These are phyloP conservation scores for Rachycentron canadum DNA, from an alignment of 2,797 vertebrate genomes.

Conservation along the genomic window DNA sequence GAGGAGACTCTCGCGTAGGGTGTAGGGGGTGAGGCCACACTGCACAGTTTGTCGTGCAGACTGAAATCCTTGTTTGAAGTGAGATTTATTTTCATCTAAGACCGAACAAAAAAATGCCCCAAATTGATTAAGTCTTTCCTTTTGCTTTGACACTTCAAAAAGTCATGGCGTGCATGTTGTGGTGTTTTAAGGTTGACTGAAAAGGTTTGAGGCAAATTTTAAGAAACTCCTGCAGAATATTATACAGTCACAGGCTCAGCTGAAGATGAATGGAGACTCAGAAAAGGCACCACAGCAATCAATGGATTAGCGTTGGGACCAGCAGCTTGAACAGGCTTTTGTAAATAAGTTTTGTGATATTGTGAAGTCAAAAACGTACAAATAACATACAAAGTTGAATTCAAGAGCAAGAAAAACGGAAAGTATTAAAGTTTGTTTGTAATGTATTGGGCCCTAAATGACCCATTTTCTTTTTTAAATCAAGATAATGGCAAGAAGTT, in stretches of 20 bases:
- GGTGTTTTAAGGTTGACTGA: not conserved
- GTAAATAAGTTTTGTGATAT: too few species aligned
- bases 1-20: not conserved
- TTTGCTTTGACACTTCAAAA: not conserved
- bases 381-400: too few species aligned
- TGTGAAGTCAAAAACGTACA: too few species aligned
- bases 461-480: too few species aligned
- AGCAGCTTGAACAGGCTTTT: not conserved
- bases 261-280: too few species aligned
- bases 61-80: not conserved
- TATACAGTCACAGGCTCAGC: too few species aligned
- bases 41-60: not conserved
- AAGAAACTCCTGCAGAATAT: too few species aligned
- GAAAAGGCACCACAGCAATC: not conserved
- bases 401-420: too few species aligned
- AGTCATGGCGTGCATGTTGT: not conserved
- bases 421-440: too few species aligned
- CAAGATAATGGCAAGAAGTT: too few species aligned
- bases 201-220: conserved; percentile 1
- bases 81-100: conserved; percentile 1
- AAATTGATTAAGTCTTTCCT: not conserved
- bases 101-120: not conserved
- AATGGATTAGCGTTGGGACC: not conserved
- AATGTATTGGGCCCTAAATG: too few species aligned
- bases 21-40: not conserved